phyloP scores from a whole-genome alignment of 2,113 vertebrate species.

The Columba janthina region DNA sequence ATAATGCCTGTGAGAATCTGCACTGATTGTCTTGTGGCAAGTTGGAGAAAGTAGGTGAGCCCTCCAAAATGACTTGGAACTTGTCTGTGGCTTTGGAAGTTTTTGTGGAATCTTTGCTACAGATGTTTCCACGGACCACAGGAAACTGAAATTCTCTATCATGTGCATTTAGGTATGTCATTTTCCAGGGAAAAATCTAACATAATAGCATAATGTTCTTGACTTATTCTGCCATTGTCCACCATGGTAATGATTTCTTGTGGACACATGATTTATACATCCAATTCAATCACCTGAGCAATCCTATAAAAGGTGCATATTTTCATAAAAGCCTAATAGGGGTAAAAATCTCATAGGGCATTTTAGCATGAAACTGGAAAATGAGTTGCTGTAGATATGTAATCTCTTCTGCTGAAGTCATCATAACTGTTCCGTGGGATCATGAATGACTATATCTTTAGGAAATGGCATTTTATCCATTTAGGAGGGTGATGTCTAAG shows the following conservation, averaged over 20 bases:
- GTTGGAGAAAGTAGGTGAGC: not conserved
- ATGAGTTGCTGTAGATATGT: conserved; percentile 51
- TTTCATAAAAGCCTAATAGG: conserved; percentile 69
- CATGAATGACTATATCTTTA: conserved; percentile 39
- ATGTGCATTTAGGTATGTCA: conserved; percentile 16
- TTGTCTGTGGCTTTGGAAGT: not conserved
- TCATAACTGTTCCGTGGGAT: conserved; percentile 59
- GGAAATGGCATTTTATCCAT: conserved; percentile 54
- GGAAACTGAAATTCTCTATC: conserved; percentile 29
- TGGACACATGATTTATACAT: conserved; percentile 63
- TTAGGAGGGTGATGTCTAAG: conserved; percentile 42
- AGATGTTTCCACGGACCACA: not conserved
- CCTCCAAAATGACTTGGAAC: not conserved
- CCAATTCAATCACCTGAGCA: conserved; percentile 57
- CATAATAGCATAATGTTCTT: conserved; percentile 52
- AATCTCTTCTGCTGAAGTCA: conserved; percentile 68
- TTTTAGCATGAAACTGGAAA: conserved; percentile 62
- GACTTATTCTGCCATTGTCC: conserved; percentile 59
- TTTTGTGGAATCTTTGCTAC: conserved; percentile 13
- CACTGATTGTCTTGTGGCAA: not conserved
- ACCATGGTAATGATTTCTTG: conserved; percentile 58
- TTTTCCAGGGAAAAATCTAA: conserved; percentile 39
- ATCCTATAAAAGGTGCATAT: conserved; percentile 66
- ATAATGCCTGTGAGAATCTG: not conserved
- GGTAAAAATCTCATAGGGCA: conserved; percentile 62